Evolutionary conservation across 2,888 invertebrate species (phyloP).

Genomic region (Palloptera scutellata): DNA sequence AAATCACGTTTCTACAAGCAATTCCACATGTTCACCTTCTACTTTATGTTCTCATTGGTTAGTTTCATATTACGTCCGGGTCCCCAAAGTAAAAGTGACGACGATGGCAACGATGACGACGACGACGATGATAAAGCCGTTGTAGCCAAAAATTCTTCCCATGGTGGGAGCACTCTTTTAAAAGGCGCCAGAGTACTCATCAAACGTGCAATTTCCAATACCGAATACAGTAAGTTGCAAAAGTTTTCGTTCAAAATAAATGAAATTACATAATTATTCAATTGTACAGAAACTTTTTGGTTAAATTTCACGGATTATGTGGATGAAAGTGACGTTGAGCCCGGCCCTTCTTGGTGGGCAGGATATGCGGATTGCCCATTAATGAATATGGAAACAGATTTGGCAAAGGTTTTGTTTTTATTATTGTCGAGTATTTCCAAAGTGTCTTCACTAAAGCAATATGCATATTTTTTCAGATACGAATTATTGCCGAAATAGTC

Average conservation of each 20-base stretch:
- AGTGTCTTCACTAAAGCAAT: neutral
- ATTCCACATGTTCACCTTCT: conserved; percentile 88
- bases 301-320: conserved; percentile 60
- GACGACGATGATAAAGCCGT: conserved; percentile 13
- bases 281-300: conserved; percentile 59
- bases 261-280: neutral
- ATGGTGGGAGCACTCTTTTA: conserved; percentile 7
- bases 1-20: conserved; percentile 93
- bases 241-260: neutral
- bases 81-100: conserved; percentile 66
- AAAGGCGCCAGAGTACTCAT: conserved; percentile 18
- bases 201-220: conserved; percentile 32
- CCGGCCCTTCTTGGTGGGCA: conserved; percentile 58
- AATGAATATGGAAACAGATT: conserved; percentile 59
- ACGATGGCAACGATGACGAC: conserved; percentile 46
- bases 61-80: conserved; percentile 92
- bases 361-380: conserved; percentile 62
- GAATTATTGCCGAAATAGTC: conserved; percentile 80
- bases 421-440: neutral
- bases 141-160: neutral
- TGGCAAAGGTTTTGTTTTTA: conserved; percentile 51
- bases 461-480: conserved; percentile 64
- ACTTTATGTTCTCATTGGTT: conserved; percentile 87
- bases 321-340: conserved; percentile 51
- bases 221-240: conserved; percentile 47